Evolutionary conservation across 2,113 vertebrate genomes (phyloP).

Genomic region (Chroicocephalus ridibundus): DNA sequence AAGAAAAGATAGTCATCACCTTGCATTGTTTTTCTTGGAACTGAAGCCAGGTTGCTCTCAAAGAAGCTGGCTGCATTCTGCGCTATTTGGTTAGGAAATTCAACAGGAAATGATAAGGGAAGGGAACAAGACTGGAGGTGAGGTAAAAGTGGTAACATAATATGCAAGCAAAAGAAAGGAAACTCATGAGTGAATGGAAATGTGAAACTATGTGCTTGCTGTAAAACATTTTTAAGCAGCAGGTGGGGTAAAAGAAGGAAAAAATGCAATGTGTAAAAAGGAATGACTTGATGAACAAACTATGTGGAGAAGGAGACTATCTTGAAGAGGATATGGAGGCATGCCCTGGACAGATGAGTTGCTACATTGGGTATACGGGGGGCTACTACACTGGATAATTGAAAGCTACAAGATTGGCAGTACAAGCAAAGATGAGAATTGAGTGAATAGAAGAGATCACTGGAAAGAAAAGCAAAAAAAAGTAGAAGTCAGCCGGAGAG

Average conservation of each 20-base stretch:
- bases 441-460: background rate
- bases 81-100: background rate
- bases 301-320: fast-evolving
- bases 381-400: background rate
- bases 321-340: background rate
- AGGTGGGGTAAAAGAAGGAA: background rate
- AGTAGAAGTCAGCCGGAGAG: background rate
- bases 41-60: background rate
- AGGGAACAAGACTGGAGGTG: background rate
- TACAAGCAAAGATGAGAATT: background rate
- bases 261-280: background rate
- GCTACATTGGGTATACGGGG: background rate
- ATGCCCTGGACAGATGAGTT: background rate
- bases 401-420: background rate
- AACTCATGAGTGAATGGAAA: background rate
- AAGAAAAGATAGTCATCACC: background rate
- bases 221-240: background rate
- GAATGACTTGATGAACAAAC: background rate
- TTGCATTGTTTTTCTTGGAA: constrained; percentile 7
- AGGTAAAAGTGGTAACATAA: background rate
- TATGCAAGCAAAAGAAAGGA: background rate
- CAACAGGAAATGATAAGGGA: constrained; percentile 18
- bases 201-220: background rate
- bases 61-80: background rate
- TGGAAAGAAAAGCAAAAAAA: background rate